These are phyloP conservation scores for Pyrochroa serraticornis DNA, from an alignment of 2,888 invertebrate species.

Conservation along the genomic window DNA sequence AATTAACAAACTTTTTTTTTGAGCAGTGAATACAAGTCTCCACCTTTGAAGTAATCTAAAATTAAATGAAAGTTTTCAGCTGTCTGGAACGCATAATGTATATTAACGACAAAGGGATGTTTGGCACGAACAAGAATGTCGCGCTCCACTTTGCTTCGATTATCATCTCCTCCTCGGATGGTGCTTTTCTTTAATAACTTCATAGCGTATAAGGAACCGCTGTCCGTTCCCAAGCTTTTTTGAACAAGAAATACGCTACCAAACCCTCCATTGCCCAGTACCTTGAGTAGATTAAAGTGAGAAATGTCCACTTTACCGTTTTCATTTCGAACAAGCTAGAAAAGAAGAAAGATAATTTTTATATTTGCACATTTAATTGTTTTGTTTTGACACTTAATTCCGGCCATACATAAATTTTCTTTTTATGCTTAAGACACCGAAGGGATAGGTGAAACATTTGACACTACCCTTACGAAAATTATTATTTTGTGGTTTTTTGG, in stretches of 20 bases:
- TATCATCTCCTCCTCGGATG: conserved; percentile 93
- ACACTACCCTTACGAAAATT: no score
- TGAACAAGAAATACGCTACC: conserved; percentile 97
- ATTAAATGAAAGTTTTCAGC: conserved; percentile 99
- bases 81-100: conserved; percentile 99
- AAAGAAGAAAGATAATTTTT: conserved; percentile 1
- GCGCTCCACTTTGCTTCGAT: conserved; percentile 97
- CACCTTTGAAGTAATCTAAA: conserved; percentile 95
- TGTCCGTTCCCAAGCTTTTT: conserved; percentile 91
- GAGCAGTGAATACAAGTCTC: conserved; percentile 97
- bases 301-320: conserved; percentile 94
- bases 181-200: conserved; percentile 99
- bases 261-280: conserved; percentile 95
- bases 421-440: no score
- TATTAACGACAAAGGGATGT: conserved; percentile 97
- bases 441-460: no score
- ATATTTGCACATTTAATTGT: no score
- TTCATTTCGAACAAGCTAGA: conserved; percentile 82
- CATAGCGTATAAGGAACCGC: conserved; percentile 97
- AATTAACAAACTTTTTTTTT: conserved; percentile 86
- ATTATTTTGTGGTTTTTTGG: no score
- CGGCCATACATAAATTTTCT: no score
- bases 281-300: conserved; percentile 96
- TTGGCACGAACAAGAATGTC: conserved; percentile 98
- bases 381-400: no score